Evolutionary conservation across 2,888 invertebrate species (phyloP), one percentile per base, ranked within the genome.

Genomic region (Anthoptus insignis): DNA sequence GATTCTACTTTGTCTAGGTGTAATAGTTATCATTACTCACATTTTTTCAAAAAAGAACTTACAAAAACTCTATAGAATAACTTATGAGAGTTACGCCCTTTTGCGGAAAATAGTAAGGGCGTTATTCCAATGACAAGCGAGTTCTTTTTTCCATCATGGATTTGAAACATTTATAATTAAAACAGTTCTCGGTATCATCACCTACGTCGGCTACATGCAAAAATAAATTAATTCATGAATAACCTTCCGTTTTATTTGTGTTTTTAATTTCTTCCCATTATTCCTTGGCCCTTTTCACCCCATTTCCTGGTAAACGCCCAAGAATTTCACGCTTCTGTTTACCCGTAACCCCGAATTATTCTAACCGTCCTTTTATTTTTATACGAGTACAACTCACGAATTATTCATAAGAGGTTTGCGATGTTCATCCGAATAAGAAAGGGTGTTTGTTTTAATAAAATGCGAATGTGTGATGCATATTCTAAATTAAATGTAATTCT

Each of bases 381-480:
- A 54, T 56, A 54, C 54, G 37, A 45, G 56, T 27, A 42, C 64
- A 54, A 66, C 60, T 65, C 67, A 16, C 65, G 34, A 60, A 69
- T 69, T 65, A 71, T 67, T 69, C 69, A 65, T 67, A 69, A 67
- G 58, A 64, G 34, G 64, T 37, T 67, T 34, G 50, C 60, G 58
- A 64, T 65, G 56, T 53, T 60, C 47, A 59, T 24, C 45, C 60
- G 64, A 66, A 67, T 67, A 68, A 68, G 68, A 63, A 68, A 66
- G 58, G 49, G 57, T 68, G 66, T 67, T 67, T 68, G 57, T 64
- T 67, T 67, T 66, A 59, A 60, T 70, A 66, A 66, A 66, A 69
- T 63, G 65, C 66, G 68, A 69, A 70, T 72, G 68, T 65, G 58
- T 66, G 68, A 66, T 66, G 61, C 37, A 61, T 64, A 45, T 63